These are phyloP conservation scores for Smittia sp. DNA, from an alignment of 2,888 invertebrate genomes.

Conservation along the genomic window DNA sequence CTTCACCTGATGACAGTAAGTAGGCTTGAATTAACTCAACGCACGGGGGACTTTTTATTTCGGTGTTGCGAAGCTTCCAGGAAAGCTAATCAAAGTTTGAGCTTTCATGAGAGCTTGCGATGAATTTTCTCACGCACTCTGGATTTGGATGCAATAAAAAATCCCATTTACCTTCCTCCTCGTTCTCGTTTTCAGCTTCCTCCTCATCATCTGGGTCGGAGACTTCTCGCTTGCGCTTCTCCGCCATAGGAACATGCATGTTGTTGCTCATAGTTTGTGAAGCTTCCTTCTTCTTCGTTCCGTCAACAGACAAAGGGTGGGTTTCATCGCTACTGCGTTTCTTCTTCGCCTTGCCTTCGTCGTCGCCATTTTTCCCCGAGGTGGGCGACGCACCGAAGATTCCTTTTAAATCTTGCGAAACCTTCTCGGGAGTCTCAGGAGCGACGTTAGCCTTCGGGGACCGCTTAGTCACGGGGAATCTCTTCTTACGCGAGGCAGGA, in stretches of 20 bases:
- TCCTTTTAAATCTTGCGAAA: slow-evolving; percentile 66
- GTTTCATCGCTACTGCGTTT: slow-evolving; percentile 56
- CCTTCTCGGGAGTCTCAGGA: slow-evolving; percentile 53
- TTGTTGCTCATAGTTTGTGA: neutral
- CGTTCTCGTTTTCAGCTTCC: slow-evolving; percentile 32
- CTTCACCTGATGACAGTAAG: slow-evolving; percentile 41
- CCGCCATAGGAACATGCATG: slow-evolving; percentile 42
- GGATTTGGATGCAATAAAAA: too few relatives aligned
- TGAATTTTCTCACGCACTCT: too few relatives aligned
- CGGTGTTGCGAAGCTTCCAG: neutral
- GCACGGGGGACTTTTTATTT: too few relatives aligned
- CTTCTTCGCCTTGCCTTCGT: slow-evolving; percentile 54
- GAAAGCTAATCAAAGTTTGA: neutral
- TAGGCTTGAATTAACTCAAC: too few relatives aligned
- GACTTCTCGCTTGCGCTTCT: neutral
- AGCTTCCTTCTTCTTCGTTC: neutral
- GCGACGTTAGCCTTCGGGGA: slow-evolving; percentile 53
- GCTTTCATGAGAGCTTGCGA: neutral
- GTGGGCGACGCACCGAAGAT: slow-evolving; percentile 51
- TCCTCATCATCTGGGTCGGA: slow-evolving; percentile 23
- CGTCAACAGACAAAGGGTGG: neutral
- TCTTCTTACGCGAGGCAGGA: slow-evolving; percentile 55
- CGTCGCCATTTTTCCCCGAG: slow-evolving; percentile 62
- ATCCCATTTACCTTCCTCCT: too few relatives aligned
- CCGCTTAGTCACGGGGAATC: slow-evolving; percentile 66